Conservation (phyloP, 35 echinoderm and acorn worm genomes). For the Strongylocentrotus purpuratus region DNA sequence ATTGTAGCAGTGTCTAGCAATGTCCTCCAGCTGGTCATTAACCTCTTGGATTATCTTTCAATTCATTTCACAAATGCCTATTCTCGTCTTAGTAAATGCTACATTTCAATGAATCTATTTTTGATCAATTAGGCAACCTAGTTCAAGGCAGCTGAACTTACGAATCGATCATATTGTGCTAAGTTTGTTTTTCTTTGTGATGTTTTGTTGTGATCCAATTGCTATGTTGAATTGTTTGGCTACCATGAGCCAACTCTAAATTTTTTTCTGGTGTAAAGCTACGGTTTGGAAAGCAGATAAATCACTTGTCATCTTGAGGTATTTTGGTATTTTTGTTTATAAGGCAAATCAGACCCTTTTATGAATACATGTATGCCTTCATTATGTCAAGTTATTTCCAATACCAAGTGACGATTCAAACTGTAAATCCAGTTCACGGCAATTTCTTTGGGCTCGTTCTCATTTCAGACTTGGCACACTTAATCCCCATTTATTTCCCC, state of each 20-base stretch:
- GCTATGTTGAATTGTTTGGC: no score
- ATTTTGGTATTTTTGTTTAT: no score
- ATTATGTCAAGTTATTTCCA: not conserved
- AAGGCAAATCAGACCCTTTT: not conserved
- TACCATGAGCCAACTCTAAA: no score
- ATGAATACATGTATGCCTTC: no score
- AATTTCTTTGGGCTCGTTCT: no score
- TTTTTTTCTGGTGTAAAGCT: no score
- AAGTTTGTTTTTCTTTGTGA: not conserved
- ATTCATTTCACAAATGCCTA: not conserved
- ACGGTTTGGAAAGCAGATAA: no score
- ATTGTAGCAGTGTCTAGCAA: not conserved
- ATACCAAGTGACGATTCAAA: not conserved
- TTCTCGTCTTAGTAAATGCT: not conserved
- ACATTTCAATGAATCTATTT: not conserved
- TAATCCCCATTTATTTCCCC: no score
- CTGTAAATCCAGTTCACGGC: no score
- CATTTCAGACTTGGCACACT: no score
- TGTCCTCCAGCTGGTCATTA: not conserved
- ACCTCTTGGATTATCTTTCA: not conserved
- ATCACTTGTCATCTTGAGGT: no score
- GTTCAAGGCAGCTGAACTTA: not conserved
- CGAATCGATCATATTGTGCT: not conserved
- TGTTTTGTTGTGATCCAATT: no score
- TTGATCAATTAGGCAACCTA: not conserved